These are phyloP conservation scores for Heloderma charlesbogerti DNA, from an alignment of 2,113 vertebrate genomes.

Conservation along the genomic window DNA sequence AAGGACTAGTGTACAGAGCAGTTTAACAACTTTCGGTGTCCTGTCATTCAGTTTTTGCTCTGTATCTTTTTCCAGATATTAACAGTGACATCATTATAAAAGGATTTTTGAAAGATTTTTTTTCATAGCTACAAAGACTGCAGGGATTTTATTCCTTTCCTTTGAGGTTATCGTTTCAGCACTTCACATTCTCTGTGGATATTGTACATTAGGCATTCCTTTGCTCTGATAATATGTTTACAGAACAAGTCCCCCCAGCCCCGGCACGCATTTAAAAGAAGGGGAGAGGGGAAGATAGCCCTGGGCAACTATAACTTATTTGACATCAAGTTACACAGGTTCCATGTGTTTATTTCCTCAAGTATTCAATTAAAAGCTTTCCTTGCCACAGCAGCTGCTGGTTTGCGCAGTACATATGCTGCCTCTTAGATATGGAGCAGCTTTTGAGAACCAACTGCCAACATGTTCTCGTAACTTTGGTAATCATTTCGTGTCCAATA, in stretches of 20 bases:
- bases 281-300: conserved; percentile 57
- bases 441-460: conserved; percentile 76
- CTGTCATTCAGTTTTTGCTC: conserved; percentile 36
- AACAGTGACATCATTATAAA: conserved; percentile 65
- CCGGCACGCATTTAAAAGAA: conserved; percentile 67
- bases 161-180: conserved; percentile 44
- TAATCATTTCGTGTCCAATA: conserved; percentile 68
- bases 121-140: conserved; percentile 47
- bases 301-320: conserved; percentile 64
- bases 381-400: conserved; percentile 79
- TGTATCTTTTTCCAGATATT: conserved; percentile 61
- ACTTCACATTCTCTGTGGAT: conserved; percentile 64
- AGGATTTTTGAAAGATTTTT: conserved; percentile 61
- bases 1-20: conserved; percentile 50
- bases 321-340: conserved; percentile 69
- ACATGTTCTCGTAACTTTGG: conserved; percentile 72
- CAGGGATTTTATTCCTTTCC: conserved; percentile 41
- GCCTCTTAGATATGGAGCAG: conserved; percentile 76
- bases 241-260: conserved; percentile 65
- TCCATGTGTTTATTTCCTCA: conserved; percentile 80
- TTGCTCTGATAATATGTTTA: conserved; percentile 65
- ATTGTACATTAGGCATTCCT: conserved; percentile 62
- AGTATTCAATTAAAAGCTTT: conserved; percentile 79
- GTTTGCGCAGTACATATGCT: conserved; percentile 81
- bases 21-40: conserved; percentile 61